These are phyloP conservation scores for Pterois miles DNA, from an alignment of 2,797 vertebrate genomes.

Conservation along the genomic window DNA sequence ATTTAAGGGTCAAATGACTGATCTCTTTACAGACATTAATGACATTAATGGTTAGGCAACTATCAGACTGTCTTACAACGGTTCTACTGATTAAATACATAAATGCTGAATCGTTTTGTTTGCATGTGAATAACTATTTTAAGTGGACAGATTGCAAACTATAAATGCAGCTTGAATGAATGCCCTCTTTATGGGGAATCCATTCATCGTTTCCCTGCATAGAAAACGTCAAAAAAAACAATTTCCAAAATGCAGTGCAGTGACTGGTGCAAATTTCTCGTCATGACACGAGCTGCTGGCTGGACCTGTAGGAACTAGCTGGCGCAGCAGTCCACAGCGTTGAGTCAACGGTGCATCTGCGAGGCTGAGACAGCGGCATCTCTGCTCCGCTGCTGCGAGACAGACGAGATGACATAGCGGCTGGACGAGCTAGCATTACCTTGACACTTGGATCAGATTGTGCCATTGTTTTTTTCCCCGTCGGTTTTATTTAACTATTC, in stretches of 20 bases:
- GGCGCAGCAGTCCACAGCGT: slow-evolving; percentile 64
- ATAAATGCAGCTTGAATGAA: neutral
- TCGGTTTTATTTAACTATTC: neutral
- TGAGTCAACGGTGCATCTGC: slow-evolving; percentile 68
- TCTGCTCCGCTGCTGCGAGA: slow-evolving; percentile 38
- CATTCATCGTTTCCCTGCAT: slow-evolving; percentile 21
- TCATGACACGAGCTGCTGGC: slow-evolving; percentile 53
- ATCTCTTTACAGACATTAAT: neutral
- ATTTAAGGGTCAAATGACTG: slow-evolving; percentile 13
- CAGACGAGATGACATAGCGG: slow-evolving; percentile 66
- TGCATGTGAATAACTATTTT: too few relatives aligned
- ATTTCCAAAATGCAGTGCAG: slow-evolving; percentile 34
- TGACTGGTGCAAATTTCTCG: slow-evolving; percentile 55
- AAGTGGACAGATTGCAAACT: neutral
- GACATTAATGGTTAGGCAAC: neutral
- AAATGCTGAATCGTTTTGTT: too few relatives aligned
- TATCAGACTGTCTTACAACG: neutral
- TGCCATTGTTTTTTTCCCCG: neutral
- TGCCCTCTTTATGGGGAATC: neutral
- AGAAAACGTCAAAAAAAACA: slow-evolving; percentile 23
- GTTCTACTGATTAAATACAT: slow-evolving; percentile 1
- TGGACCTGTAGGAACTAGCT: slow-evolving; percentile 66
- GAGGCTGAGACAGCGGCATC: slow-evolving; percentile 49
- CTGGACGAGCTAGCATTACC: slow-evolving; percentile 27
- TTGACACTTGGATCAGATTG: slow-evolving; percentile 15